Evolutionary conservation across 2,888 invertebrate genomes (phyloP).

Genomic region (Chouioia cunea): DNA sequence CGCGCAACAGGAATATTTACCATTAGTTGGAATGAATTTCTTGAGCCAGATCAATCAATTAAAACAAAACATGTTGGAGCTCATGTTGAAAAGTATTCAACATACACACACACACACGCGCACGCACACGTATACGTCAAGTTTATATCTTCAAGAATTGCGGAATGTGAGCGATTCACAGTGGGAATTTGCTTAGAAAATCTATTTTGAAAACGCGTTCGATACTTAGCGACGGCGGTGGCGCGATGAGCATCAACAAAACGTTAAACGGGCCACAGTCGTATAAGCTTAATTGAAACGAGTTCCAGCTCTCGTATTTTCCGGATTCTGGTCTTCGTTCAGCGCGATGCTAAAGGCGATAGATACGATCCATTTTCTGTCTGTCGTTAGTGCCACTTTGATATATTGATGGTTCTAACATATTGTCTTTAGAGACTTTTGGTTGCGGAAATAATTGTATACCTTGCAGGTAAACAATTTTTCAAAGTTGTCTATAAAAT

Average conservation of each 20-base stretch:
- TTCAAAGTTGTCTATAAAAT: too few species aligned
- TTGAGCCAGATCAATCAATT: too few species aligned
- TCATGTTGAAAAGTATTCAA: too few species aligned
- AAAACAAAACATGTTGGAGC: too few species aligned
- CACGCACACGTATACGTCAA: too few species aligned
- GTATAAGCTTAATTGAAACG: constrained; percentile 13
- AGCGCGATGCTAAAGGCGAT: neutral
- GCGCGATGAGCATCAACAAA: neutral
- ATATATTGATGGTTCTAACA: neutral
- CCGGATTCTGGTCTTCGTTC: constrained; percentile 10
- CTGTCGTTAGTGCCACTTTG: neutral
- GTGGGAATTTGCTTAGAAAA: constrained; percentile 19
- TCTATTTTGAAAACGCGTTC: constrained; percentile 18
- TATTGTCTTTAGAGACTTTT: constrained; percentile 5
- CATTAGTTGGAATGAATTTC: too few species aligned
- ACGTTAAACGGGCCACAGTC: neutral
- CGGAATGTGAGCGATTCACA: constrained; percentile 1
- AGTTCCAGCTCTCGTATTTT: constrained; percentile 18
- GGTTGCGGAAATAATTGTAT: constrained; percentile 30
- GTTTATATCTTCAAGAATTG: too few species aligned
- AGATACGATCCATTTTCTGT: constrained; percentile 34
- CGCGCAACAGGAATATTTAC: too few species aligned
- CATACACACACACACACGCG: too few species aligned
- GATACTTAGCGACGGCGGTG: neutral
- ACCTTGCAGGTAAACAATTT: constrained; percentile 31